Evolutionary conservation across 2,888 invertebrate species (phyloP).

Genomic region (Drosophila setosimentum): DNA sequence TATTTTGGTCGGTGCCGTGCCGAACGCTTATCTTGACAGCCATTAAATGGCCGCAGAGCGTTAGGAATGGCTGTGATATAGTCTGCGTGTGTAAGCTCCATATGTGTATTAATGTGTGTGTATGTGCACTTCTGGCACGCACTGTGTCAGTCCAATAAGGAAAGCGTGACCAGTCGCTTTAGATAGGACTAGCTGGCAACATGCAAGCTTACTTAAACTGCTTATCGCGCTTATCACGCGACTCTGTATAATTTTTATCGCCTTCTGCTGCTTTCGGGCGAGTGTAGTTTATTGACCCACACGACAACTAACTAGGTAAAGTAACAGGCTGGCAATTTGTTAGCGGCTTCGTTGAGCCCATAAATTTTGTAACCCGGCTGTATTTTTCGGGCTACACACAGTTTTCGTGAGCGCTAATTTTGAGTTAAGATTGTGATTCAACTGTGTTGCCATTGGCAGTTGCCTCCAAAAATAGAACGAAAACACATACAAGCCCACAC

Average conservation of each 20-base stretch:
- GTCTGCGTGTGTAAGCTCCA: not conserved
- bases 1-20: conserved; percentile 51
- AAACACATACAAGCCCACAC: not conserved
- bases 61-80: conserved; percentile 69
- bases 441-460: conserved; percentile 10
- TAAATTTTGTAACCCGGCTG: conserved; percentile 49
- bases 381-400: conserved; percentile 27
- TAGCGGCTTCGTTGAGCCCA: conserved; percentile 46
- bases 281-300: conserved; percentile 71
- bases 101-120: conserved; percentile 15
- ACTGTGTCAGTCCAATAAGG: conserved; percentile 36
- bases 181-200: conserved; percentile 19
- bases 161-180: conserved; percentile 49
- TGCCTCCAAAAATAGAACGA: conserved; percentile 54
- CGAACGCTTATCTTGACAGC: conserved; percentile 71
- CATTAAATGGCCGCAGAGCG: conserved; percentile 75
- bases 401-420: conserved; percentile 70
- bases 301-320: conserved; percentile 53
- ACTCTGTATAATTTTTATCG: conserved; percentile 67
- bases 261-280: conserved; percentile 27
- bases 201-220: conserved; percentile 33
- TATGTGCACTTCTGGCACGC: conserved; percentile 62
- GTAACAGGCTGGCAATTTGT: conserved; percentile 62
- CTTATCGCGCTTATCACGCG: conserved; percentile 74
- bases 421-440: conserved; percentile 65